A percentile compares a stretch with the other conserved stretches of the same genome.
phyloP scores from a whole-genome alignment of 2,113 vertebrate genomes.

The Nerophis ophidion region DNA sequence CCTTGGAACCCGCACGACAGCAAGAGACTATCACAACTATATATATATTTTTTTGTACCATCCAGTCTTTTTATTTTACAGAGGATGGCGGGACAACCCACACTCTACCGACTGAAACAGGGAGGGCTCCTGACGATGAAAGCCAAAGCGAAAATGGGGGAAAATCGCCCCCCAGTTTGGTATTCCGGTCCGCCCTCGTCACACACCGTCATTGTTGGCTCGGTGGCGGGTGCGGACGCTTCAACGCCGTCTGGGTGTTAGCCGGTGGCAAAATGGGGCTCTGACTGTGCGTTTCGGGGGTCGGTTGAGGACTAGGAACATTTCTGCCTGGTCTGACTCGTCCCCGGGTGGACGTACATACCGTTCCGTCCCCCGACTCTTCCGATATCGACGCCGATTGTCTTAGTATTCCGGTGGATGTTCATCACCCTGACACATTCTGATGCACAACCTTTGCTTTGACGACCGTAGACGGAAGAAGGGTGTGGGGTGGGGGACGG shows the following conservation, averaged over 20 bases:
- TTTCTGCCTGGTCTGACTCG: conserved; percentile 40
- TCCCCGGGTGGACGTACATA: conserved; percentile 22
- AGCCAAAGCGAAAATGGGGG: conserved; percentile 43
- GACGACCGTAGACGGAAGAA: conserved; percentile 1
- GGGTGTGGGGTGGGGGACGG: too few species aligned
- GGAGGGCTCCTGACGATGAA: conserved; percentile 36
- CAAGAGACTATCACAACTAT: too few species aligned
- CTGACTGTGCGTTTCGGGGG: conserved; percentile 24
- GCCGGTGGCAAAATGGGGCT: conserved; percentile 11
- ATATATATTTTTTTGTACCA: conserved; percentile 6
- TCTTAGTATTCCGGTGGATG: conserved; percentile 24
- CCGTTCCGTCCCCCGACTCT: background rate
- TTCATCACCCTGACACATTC: conserved; percentile 22
- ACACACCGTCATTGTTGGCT: conserved; percentile 50
- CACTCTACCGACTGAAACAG: conserved; percentile 50
- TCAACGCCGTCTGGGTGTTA: conserved; percentile 44
- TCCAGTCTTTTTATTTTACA: conserved; percentile 48
- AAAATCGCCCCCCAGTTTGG: conserved; percentile 29
- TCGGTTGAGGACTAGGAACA: conserved; percentile 50
- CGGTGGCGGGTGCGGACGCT: conserved; percentile 46
- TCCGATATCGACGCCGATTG: conserved; percentile 13
- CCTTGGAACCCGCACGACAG: too few species aligned
- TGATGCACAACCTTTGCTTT: conserved; percentile 28
- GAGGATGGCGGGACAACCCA: conserved; percentile 59
- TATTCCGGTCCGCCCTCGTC: conserved; percentile 28